Percentiles rank a stretch among this genome's conserved stretches.
These are phyloP conservation scores for Euura saliciscinereae DNA, from an alignment of 1,140 invertebrate genomes.

Conservation along the genomic window DNA sequence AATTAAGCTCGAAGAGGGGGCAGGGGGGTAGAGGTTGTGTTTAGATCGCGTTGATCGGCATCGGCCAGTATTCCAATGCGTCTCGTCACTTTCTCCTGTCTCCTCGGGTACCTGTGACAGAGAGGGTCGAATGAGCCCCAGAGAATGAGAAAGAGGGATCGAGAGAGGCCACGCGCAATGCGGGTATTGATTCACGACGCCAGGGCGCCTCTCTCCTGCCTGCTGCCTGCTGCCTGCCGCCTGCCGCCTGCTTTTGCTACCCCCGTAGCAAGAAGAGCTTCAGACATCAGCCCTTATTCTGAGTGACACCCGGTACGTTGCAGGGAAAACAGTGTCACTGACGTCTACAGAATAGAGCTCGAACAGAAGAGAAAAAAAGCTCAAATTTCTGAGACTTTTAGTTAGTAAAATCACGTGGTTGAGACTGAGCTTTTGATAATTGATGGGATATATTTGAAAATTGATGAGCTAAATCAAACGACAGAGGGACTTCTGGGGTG, in stretches of 20 bases:
- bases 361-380: no score
- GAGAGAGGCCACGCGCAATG: constrained; percentile 59
- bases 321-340: no score
- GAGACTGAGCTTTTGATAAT: no score
- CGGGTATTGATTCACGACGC: constrained; percentile 60
- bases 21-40: neutral
- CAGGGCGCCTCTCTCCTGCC: constrained; percentile 22
- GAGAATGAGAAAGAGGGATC: constrained; percentile 37
- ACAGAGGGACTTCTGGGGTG: no score
- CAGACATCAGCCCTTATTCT: neutral
- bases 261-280: neutral
- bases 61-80: neutral
- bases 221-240: constrained; percentile 42
- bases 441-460: no score
- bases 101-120: neutral
- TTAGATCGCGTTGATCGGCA: neutral
- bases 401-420: no score
- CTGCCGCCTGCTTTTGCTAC: neutral
- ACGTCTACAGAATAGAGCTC: no score
- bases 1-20: neutral
- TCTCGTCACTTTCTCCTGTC: constrained; percentile 1
- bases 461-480: no score
- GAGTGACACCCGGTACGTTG: neutral
- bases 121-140: constrained; percentile 8
- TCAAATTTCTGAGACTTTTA: no score